Conservation (phyloP, 2,797 vertebrate genomes). For the Antrozous pallidus region DNA sequence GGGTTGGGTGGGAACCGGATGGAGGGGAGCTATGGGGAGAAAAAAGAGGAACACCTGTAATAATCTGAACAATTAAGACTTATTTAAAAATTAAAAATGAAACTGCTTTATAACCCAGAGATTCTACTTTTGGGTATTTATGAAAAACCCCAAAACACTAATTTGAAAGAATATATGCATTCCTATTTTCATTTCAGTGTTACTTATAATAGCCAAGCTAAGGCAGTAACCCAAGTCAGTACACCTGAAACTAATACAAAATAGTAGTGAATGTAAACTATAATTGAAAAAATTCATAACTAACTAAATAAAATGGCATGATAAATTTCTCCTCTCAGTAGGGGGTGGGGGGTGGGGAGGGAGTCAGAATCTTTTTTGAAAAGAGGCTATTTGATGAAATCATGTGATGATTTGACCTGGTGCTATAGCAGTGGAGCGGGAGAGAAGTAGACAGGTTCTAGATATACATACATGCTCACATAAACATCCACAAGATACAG, state of each 20-base stretch:
- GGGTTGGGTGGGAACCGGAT: too few species aligned
- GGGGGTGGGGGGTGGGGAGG: rapidly evolving
- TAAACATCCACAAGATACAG: too few species aligned
- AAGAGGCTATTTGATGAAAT: background rate
- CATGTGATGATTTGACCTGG: background rate
- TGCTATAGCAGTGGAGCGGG: background rate
- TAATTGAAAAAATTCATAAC: background rate
- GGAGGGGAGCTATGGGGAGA: too few species aligned
- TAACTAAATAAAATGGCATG: background rate
- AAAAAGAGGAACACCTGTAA: too few species aligned
- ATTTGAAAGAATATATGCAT: background rate
- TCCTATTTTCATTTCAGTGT: background rate
- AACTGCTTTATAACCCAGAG: background rate
- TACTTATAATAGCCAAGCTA: background rate
- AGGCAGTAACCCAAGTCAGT: background rate
- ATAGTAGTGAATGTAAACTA: background rate
- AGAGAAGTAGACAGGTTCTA: background rate
- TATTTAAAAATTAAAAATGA: background rate
- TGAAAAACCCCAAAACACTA: background rate
- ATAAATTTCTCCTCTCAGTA: background rate
- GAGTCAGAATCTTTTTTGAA: background rate
- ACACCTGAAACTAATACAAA: background rate
- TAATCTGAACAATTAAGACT: too few species aligned
- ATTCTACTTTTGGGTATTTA: background rate
- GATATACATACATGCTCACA: background rate